Evolutionary conservation across 1,140 invertebrate genomes (phyloP), one percentile per base, ranked within the genome.

Genomic region (Sinella curviseta): DNA sequence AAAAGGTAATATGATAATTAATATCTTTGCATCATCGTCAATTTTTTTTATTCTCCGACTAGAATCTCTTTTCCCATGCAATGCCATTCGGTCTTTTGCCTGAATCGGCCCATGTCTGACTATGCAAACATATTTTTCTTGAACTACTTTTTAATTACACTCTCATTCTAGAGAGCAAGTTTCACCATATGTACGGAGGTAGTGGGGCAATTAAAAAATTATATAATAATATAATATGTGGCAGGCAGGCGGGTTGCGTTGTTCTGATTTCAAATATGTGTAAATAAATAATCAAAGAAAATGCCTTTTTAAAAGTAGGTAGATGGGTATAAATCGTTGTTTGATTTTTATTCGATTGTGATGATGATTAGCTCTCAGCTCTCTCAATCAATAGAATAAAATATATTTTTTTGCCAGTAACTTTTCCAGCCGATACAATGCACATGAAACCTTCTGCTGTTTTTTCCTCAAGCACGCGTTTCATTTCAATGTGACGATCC

Each of bases 1-100:
- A 33, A 70, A 70, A 33, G 65, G 31, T 31, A 8, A 70, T 70
- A 33, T 33, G 65, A 70, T 70, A 70, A 70, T 70, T 70, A 70
- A 33, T 70, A 33, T 31, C 26, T 70, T 31, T 33, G 65, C 3
- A 65, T 65, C 16, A 26, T n/a, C 16, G 8, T 20, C 57, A 12
- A 17, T 26, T 65, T 65, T n/a, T 65, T 16, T n/a, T 26, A 65
- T 12, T 65, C 14, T 17, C 57, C 8, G 20, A 48, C 8, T 12
- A 65, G 24, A 65, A 16, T 26, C 24, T 8, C 4, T 65, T 65
- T 26, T n/a, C 26, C 57, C 57, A 65, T 65, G 57, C 57, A 65
- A 16, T 65, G 4, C 26, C 57, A 16, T 48, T 20, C 20, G 20
- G 8, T 48, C 20, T 48, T 48, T 20, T 17, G 30, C 28, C 30